Evolutionary conservation across 2,113 vertebrate species (phyloP).

Genomic region (Bos taurus): ARS-UCD2.0 NC_037334.1:93586501-93587000

Average conservation of each 20-base stretch:
- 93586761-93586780: not conserved
- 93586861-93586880: not conserved
- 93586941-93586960: not conserved
- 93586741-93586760: not conserved
- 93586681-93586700: not conserved
- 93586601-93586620: not conserved
- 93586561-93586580: fast-evolving
- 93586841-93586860: not conserved
- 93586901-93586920: not conserved
- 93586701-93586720: not conserved
- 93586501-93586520: not conserved
- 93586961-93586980: not conserved
- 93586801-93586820: not conserved
- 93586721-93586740: not conserved
- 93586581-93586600: not conserved
- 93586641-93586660: not conserved
- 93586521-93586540: not conserved
- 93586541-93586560: not conserved
- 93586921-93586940: not conserved
- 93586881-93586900: not conserved
- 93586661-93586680: not conserved
- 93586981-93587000: not conserved
- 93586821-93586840: not conserved
- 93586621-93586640: not conserved
- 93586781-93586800: not conserved